A percentile compares a stretch with the other conserved stretches of the same genome.
Evolutionary conservation across 2,888 invertebrate species (phyloP).

Genomic region (Heterodera filipjevi): DNA sequence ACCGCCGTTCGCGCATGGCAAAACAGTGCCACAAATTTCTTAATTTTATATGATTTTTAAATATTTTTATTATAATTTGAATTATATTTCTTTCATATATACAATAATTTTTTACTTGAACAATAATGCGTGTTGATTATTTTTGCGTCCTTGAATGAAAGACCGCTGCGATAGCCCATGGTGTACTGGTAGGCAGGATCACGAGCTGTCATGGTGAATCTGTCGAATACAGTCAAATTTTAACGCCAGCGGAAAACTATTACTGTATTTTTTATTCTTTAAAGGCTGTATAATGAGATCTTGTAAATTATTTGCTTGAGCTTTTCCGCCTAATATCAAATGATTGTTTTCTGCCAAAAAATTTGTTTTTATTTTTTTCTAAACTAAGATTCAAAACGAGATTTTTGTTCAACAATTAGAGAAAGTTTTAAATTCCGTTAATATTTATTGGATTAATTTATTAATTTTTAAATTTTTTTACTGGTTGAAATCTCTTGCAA

Average conservation of each 20-base stretch:
- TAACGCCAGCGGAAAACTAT: too few relatives aligned
- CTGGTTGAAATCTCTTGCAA: slow-evolving; percentile 48
- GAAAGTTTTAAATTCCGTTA: too few relatives aligned
- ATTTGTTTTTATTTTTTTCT: too few relatives aligned
- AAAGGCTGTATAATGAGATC: too few relatives aligned
- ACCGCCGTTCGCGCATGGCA: slow-evolving; percentile 55
- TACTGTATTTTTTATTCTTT: too few relatives aligned
- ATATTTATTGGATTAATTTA: too few relatives aligned
- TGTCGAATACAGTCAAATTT: background rate
- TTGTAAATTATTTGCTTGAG: too few relatives aligned
- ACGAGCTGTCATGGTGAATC: slow-evolving; percentile 11
- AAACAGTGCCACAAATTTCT: slow-evolving; percentile 21
- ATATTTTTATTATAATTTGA: background rate
- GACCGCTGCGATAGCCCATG: slow-evolving; percentile 58
- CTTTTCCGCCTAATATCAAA: too few relatives aligned
- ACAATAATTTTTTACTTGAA: slow-evolving; percentile 40
- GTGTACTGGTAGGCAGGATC: slow-evolving; percentile 60
- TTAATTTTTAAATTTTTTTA: background rate
- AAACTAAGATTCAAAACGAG: too few relatives aligned
- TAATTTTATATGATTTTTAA: background rate
- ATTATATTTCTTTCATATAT: too few relatives aligned
- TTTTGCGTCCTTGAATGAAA: slow-evolving; percentile 64
- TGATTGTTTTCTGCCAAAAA: too few relatives aligned
- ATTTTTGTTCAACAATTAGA: too few relatives aligned
- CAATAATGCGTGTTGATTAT: slow-evolving; percentile 64